Base-by-base conservation (phyloP, 2,888 invertebrate species). In the Leptarthrus brevirostris region DNA sequence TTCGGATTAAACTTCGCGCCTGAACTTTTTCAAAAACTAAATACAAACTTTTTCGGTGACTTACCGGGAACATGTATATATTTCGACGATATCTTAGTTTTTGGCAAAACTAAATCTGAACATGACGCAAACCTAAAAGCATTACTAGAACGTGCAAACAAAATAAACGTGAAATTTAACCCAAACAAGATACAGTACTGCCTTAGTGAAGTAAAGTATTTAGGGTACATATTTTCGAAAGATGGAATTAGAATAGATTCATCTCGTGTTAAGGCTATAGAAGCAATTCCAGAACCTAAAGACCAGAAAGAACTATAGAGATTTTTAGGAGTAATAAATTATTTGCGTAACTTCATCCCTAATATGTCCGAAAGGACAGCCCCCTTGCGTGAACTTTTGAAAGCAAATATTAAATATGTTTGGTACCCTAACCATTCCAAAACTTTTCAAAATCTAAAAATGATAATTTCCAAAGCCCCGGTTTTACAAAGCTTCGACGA, bases 1-100 rank as follows among this genome's bases (percentile, higher is more conserved):
- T 74, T 64, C 30, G 66, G 75, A 61, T 58, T 77, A 54, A 78
- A 74, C 54, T 66, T 53, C 16, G 44, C 54, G 10, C 56, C 54
- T 20, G 36, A 58, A 24, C 10, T 74, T 8, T 70, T 74, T 34
- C 58, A 70, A 47, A 74, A 70, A 49, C 16, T 58, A 70, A 70
- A 70, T 44, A 69, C 14, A 69, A 69, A 54, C 6, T 26, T 30
- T 47, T 58, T 58, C 16, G 52, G 34, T 40, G 26, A 16, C 12
- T 16, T 49, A 5, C 14, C 14, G 34, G 26, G 72, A 64, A 53
- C 52, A 0, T 52, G 52, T 20, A 69, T 70, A 44, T 70, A 69
- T 47, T 56, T 74, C 69, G 74, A 58, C 49, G 73, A 73, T 66
- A 20, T 73, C 26, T 26, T 70, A 10, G 52, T 58, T 30, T 58